These are phyloP conservation scores for Heterotis niloticus DNA, from an alignment of 2,113 vertebrate species.

Conservation along the genomic window DNA sequence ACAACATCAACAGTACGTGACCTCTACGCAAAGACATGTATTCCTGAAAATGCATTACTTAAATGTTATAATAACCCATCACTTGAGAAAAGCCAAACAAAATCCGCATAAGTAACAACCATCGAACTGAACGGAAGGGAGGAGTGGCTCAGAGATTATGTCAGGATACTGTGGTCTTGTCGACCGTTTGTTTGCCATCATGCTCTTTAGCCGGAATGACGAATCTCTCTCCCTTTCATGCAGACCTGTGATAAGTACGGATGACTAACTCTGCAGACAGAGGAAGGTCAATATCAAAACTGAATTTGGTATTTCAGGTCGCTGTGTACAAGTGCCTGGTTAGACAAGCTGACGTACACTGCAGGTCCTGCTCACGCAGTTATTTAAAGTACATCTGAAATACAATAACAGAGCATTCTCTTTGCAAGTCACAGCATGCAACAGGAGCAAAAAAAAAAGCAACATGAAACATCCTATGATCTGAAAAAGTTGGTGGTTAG, in stretches of 20 bases:
- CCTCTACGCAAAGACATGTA: too few species aligned
- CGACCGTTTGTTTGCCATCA: not conserved
- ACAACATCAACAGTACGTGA: too few species aligned
- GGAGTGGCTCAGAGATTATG: not conserved
- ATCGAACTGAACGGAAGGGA: not conserved
- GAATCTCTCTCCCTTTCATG: not conserved
- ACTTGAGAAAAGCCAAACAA: not conserved
- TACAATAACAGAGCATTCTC: not conserved
- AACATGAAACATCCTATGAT: not conserved
- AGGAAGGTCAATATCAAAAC: not conserved
- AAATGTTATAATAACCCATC: too few species aligned
- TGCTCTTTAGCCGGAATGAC: not conserved
- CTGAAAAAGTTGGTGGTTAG: not conserved
- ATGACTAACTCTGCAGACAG: slow-evolving; percentile 3
- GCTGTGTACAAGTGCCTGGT: not conserved
- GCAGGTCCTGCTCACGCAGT: too few species aligned
- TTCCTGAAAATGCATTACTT: too few species aligned
- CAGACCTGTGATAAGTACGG: slow-evolving; percentile 2
- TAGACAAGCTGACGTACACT: not conserved
- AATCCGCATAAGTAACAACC: not conserved
- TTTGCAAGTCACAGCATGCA: not conserved
- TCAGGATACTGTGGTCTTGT: not conserved
- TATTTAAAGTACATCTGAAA: not conserved
- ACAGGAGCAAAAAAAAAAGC: not conserved
- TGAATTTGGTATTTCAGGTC: not conserved